Percentiles rank a stretch among this genome's conserved stretches.
These are phyloP conservation scores for Alca torda DNA, from an alignment of 2,797 vertebrate genomes.

Conservation along the genomic window DNA sequence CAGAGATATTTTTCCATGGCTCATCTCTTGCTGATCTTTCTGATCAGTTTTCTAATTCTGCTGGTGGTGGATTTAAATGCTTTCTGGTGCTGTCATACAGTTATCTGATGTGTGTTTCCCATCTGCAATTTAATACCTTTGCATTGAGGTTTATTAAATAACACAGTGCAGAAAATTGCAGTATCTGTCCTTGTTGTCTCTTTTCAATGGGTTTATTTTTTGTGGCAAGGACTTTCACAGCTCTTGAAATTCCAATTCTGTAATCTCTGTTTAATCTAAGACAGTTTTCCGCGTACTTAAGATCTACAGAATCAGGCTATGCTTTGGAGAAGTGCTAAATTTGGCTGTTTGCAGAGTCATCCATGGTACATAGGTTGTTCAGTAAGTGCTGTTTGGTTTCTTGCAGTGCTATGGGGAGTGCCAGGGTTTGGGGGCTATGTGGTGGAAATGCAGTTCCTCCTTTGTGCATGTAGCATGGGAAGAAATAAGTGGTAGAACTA, in stretches of 20 bases:
- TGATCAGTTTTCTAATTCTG: background rate
- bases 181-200: background rate
- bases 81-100: background rate
- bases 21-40: background rate
- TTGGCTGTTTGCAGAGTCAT: slow-evolving; percentile 8
- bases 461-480: background rate
- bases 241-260: slow-evolving; percentile 23
- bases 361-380: background rate
- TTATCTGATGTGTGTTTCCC: background rate
- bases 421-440: background rate
- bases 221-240: background rate
- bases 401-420: background rate
- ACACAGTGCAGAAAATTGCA: background rate
- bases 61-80: background rate
- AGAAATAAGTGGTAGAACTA: background rate
- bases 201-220: slow-evolving; percentile 5
- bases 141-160: slow-evolving; percentile 14
- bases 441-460: background rate
- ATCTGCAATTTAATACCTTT: background rate
- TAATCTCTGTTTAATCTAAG: background rate
- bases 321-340: slow-evolving; percentile 16
- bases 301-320: background rate
- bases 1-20: background rate
- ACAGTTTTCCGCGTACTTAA: background rate
- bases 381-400: slow-evolving; percentile 1